These are phyloP conservation scores for Peromyscus nudipes DNA, from an alignment of 2,797 vertebrate genomes.

Conservation along the genomic window DNA sequence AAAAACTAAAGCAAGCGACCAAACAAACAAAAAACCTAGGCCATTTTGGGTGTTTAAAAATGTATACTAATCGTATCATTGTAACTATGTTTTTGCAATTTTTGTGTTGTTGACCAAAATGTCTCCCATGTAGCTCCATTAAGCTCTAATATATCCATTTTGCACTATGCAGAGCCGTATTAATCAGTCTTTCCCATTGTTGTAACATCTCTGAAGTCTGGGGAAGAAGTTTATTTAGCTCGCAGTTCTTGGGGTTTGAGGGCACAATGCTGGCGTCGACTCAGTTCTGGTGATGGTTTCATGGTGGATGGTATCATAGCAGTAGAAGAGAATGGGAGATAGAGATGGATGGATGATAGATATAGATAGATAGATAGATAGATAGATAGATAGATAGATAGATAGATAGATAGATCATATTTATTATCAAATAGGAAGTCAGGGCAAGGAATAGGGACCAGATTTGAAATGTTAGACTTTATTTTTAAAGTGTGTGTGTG, in stretches of 20 bases:
- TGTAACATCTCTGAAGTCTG: not conserved
- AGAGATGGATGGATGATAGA: accelerated
- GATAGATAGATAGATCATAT: not conserved
- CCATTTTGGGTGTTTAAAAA: not conserved
- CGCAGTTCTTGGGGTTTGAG: not conserved
- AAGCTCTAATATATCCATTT: not conserved
- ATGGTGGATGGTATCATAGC: not conserved
- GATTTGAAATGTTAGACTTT: not conserved
- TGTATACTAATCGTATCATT: not conserved
- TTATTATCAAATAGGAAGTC: not conserved
- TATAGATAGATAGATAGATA: too few relatives aligned
- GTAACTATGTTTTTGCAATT: not conserved
- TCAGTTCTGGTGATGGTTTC: not conserved
- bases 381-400: not conserved
- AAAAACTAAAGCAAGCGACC: too few relatives aligned
- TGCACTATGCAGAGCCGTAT: not conserved
- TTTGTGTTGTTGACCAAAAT: not conserved
- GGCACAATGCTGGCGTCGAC: not conserved
- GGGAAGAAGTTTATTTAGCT: not conserved
- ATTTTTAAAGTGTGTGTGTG: not conserved
- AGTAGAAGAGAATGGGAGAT: not conserved
- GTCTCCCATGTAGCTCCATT: not conserved
- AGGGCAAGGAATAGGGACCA: not conserved
- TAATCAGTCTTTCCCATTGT: not conserved
- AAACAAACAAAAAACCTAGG: not conserved